Base-by-base conservation (phyloP, 2,797 vertebrate genomes). In the Oreochromis grahami region DNA sequence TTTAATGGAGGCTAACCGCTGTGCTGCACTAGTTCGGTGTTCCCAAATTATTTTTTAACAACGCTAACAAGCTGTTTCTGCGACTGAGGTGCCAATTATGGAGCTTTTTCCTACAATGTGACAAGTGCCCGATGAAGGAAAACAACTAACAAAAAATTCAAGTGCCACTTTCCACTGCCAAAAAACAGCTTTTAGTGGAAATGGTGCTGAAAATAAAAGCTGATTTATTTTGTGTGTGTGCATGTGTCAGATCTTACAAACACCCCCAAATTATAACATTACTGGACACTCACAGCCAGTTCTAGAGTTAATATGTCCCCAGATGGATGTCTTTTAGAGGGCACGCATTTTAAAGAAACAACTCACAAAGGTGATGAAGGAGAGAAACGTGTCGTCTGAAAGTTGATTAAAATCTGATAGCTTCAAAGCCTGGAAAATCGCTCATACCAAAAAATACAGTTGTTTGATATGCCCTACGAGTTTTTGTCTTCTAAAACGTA, bases 21-120 rank as follows among this genome's bases (percentile, higher is more conserved):
- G 53, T 68, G 51, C 87, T 82, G 79, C 83, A 87, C 81, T 65
- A 50, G 56, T 80, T 70, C 82, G 68, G 51, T 86, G 87, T 93
- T 92, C 88, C 92, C 88, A 92, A 92, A 89, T 92, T 53, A 84
- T 91, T 89, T 89, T 91, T 91, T 88, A 91, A 88, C 88, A 92
- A 86, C 79, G 70, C 89, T 93, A 92, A 91, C 81, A 94, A 90
- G 89, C 89, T 88, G 89, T 91, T 92, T 89, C 87, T 88, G 84
- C 2, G 17, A 89, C 84, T 10, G 56, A 90, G 80, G 78, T 90
- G 91, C 89, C 91, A 93, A 80, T 90, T 90, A 88, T 77, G 43
- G 29, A 80, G 72, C 21, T 88, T 94, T 93, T 93, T 91, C 89
- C 86, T 76, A 85, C 85, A 88, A 85, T 52, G 88, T 93, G 92